These are phyloP conservation scores for Furnarius figulus DNA, from an alignment of 2,113 vertebrate genomes.

Conservation along the genomic window DNA sequence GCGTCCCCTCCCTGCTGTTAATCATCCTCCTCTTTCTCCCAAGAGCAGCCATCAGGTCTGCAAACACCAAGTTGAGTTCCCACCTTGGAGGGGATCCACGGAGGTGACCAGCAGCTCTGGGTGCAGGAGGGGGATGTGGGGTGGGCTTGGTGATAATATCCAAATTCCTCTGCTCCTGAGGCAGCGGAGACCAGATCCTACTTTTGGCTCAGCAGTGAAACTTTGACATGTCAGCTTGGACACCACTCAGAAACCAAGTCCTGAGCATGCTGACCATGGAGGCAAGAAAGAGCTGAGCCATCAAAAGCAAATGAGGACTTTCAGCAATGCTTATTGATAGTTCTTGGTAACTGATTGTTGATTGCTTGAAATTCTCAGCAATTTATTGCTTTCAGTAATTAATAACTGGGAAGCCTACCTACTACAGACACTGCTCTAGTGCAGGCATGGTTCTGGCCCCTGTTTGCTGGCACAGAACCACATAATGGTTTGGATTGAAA, in stretches of 20 bases:
- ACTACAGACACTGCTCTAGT: neutral
- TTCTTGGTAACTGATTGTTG: neutral
- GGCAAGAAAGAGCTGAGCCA: neutral
- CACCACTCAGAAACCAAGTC: neutral
- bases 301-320: neutral
- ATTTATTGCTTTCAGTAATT: neutral
- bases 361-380: neutral
- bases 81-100: neutral
- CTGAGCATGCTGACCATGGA: neutral
- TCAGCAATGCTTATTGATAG: neutral
- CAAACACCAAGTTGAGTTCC: neutral
- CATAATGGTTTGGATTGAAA: neutral
- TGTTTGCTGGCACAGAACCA: neutral
- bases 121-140: rapidly evolving
- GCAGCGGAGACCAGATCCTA: neutral
- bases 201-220: neutral
- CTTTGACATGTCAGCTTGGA: neutral
- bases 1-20: slow-evolving; percentile 7
- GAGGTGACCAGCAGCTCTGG: neutral
- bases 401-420: neutral
- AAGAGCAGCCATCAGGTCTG: neutral
- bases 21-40: neutral
- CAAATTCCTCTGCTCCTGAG: neutral
- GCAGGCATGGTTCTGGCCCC: neutral
- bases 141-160: neutral